Evolutionary conservation across 2,797 vertebrate species (phyloP).

Genomic region (Lepus oiostolus): DNA sequence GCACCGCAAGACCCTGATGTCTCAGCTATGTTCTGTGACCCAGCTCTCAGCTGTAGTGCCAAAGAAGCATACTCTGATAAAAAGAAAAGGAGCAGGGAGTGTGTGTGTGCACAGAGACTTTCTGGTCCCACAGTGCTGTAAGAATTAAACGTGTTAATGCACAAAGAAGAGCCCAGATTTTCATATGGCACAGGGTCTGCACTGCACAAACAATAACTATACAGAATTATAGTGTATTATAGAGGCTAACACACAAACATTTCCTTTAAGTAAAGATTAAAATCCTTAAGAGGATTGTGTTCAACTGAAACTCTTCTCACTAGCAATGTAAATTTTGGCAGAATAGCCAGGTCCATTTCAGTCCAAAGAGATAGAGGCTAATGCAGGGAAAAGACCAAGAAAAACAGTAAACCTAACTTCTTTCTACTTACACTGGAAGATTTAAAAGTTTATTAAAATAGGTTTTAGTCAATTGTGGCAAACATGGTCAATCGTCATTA

Average conservation of each 20-base stretch:
- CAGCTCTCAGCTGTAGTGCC: neutral
- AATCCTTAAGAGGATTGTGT: neutral
- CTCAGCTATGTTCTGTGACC: neutral
- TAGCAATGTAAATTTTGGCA: neutral
- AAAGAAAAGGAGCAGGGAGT: neutral
- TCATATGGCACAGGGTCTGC: neutral
- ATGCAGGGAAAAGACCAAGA: neutral
- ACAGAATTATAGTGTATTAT: neutral
- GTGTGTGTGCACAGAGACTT: neutral
- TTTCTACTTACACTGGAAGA: slow-evolving; percentile 25
- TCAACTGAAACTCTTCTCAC: neutral
- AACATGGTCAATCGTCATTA: neutral
- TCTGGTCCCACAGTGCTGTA: neutral
- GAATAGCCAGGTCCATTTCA: neutral
- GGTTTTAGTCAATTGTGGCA: neutral
- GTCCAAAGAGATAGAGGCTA: neutral
- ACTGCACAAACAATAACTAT: neutral
- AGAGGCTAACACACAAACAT: neutral
- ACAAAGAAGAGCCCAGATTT: neutral
- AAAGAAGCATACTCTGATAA: neutral
- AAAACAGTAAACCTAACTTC: neutral
- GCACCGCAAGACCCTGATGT: neutral
- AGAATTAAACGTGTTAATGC: neutral
- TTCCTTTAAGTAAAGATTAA: neutral
- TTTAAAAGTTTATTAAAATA: neutral